Evolutionary conservation across 2,888 invertebrate species (phyloP), one percentile per base, ranked within the genome.

Genomic region (Xestia c-nigrum): DNA sequence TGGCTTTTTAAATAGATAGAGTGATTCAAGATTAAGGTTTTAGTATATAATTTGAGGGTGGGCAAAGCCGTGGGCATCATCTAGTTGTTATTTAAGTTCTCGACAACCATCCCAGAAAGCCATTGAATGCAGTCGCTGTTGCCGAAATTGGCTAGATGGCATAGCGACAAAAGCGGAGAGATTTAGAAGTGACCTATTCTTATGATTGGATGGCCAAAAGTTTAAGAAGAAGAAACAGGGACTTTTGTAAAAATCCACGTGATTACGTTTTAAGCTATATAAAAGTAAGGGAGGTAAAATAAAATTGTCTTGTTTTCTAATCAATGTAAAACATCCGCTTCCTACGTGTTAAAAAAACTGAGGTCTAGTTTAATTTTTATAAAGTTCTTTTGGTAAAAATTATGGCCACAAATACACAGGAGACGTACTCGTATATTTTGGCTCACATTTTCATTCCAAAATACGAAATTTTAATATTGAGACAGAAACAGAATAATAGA

Each of bases 401-500:
- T 19, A 72, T 12, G 14, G 10, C 10, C 19, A 31, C 5, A 16
- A 12, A 3, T 4, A 43, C 9, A 43, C 43, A 55, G 2, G 7
- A 7, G 7, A 59, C 14, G 6, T 16, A 57, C 16, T 40, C 7
- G 21, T 19, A 24, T 52, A 14, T 72, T 31, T 16, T 46, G 3
- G 1, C 1, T 38, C 12, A 65, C 57, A 4, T 6, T 47, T 40
- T 24, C 19, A 46, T 52, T 46, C 19, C 64, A 43, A 52, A 76
- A 40, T 21, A 55, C 70, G 40, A 47, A 38, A 78, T 80, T 85
- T 57, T 47, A 57, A 74, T 67, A 66, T 68, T 73, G 67, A 74
- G 73, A 75, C 75, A 71, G 19, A 61, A 47, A 78, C 74, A 61
- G 21, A 64, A 73, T 69, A 88, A 82, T 80, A 50, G 63, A 82